Base-by-base conservation (phyloP, 2,888 invertebrate genomes). In the Apoda limacodes region DNA sequence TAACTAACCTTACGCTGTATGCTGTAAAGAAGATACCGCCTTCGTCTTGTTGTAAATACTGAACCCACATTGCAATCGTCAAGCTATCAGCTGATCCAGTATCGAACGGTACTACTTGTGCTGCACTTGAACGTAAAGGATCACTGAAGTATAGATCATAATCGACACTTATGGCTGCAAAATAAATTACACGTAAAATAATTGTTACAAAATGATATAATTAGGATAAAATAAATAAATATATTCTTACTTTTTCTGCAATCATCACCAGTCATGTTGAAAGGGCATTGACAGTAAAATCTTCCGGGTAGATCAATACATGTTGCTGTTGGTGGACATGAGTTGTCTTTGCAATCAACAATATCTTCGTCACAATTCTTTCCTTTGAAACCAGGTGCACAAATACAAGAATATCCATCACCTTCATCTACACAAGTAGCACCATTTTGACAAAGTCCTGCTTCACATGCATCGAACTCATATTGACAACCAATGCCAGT, bases 141-240 rank as follows among this genome's bases (percentile, higher is more conserved):
- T 97, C 95, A 53, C 94, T 93, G 71, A 98, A 96, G 85, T 93
- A 94, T 6, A 98, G 81, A 61, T 98, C 98, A 65, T 98, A 98
- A 69, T 98, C 95, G n/a, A 95, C 93, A 72, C 95, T 95, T 48
- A 98, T 93, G n/a, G 93, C 94, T 94, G 74, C 22, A 85, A 83
- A 38, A 44, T 40, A 45, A n/a, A 22, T 29, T 30, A 17, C 13
- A 10, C 21, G n/a, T 2, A 20, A 30, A 25, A 29, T 29, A 10
- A 14, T 17, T 9, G 10, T n/a, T 2, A 9, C 13, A 10, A 20
- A 35, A 31, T 17, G 12, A 9, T 20, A 23, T 20, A 17, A 20
- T 22, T 26, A 24, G n/a, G n/a, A n/a, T n/a, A n/a, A n/a, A n/a
- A n/a, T n/a, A n/a, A n/a, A 24, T 13, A 10, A 11, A 31, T 24